Percentiles rank a stretch among this genome's conserved stretches.
phyloP scores from a whole-genome alignment of 2,113 vertebrate species.

The Hypomesus transpacificus region DNA sequence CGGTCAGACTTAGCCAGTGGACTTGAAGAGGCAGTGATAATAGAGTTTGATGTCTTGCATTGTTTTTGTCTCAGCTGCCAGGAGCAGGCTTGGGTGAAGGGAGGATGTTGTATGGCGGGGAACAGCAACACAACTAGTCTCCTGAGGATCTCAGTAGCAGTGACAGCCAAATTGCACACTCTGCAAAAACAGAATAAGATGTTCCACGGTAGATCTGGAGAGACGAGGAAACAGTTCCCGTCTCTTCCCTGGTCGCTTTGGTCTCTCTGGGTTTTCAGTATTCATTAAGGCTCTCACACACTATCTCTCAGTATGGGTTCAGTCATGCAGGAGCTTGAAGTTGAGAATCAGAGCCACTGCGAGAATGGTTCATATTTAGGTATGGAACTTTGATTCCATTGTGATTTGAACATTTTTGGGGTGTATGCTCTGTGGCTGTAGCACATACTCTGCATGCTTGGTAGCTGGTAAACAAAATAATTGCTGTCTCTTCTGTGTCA shows the following conservation, averaged over 20 bases:
- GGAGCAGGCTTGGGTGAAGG: conserved; percentile 47
- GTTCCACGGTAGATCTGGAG: conserved; percentile 48
- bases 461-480: too few relatives aligned
- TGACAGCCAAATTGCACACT: conserved; percentile 62
- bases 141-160: conserved; percentile 53
- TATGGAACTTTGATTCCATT: too few relatives aligned
- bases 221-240: conserved; percentile 4
- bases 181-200: conserved; percentile 54
- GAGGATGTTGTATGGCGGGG: conserved; percentile 40
- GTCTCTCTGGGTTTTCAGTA: conserved; percentile 42
- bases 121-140: conserved; percentile 55
- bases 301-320: neutral
- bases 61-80: conserved; percentile 52
- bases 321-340: too few relatives aligned
- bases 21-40: conserved; percentile 43
- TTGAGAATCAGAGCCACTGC: too few relatives aligned
- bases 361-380: too few relatives aligned
- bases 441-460: too few relatives aligned
- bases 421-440: too few relatives aligned
- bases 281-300: conserved; percentile 30
- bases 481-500: too few relatives aligned
- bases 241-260: conserved; percentile 41
- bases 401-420: too few relatives aligned
- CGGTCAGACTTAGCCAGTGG: conserved; percentile 20
- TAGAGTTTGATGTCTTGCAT: conserved; percentile 56